Percentiles rank a stretch among this genome's conserved stretches.
Conservation (phyloP, 1,140 invertebrate genomes). For the Temnothorax longispinosus region DNA sequence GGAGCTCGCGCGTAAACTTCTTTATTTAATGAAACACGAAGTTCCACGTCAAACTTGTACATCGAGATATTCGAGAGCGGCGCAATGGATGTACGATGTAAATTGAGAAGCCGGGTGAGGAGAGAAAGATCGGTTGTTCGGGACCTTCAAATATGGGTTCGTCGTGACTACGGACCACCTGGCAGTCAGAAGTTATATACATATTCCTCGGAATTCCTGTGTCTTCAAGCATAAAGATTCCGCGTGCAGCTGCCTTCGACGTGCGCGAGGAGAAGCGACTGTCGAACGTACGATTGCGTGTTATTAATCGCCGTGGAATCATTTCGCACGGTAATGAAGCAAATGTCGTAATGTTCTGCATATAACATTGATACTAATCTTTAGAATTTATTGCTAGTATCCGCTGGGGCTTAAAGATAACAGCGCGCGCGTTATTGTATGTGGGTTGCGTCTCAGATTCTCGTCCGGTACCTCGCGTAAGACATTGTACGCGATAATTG, state of each 20-base stretch:
- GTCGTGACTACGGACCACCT: conserved; percentile 68
- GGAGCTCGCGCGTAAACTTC: conserved; percentile 14
- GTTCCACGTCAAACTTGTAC: conserved; percentile 40
- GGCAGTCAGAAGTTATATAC: conserved; percentile 56
- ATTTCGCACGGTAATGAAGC: not conserved
- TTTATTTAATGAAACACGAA: conserved; percentile 58
- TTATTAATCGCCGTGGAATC: not conserved
- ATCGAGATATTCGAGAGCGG: conserved; percentile 15
- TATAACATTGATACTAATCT: conserved; percentile 14
- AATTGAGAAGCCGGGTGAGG: conserved; percentile 55
- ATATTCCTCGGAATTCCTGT: conserved; percentile 58
- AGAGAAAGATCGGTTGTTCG: conserved; percentile 31
- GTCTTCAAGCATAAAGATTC: conserved; percentile 38
- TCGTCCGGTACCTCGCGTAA: not conserved
- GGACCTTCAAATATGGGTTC: conserved; percentile 52
- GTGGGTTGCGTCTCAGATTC: conserved; percentile 12
- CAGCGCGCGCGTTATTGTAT: not conserved
- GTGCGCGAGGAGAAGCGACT: not conserved
- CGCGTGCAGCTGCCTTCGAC: not conserved
- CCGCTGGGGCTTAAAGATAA: not conserved
- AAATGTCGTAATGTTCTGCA: not conserved
- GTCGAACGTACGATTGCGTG: not conserved
- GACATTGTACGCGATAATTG: conserved; percentile 37
- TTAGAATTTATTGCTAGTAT: not conserved
- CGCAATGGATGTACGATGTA: conserved; percentile 60